These are phyloP conservation scores for Sitobion miscanthi DNA, from an alignment of 1,140 invertebrate species.

Conservation along the genomic window DNA sequence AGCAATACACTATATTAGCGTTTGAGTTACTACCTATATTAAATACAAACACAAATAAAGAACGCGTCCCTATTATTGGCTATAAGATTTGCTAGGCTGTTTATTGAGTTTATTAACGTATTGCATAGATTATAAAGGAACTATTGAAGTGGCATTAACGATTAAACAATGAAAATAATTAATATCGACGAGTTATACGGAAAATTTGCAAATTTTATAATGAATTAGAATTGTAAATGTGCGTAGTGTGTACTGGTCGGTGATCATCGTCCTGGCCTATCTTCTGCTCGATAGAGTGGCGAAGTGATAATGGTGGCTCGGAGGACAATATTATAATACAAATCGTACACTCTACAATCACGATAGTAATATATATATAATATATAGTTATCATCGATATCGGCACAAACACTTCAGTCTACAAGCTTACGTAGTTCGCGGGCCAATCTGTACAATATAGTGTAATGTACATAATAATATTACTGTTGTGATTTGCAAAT, in stretches of 20 bases:
- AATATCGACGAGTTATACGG: not conserved
- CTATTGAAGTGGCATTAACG: not conserved
- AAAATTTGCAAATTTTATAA: not conserved
- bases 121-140: not conserved
- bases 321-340: not conserved
- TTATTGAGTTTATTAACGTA: not conserved
- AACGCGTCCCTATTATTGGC: not conserved
- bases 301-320: too few species aligned
- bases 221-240: not conserved
- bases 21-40: not conserved
- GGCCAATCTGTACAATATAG: not conserved
- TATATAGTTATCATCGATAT: not conserved
- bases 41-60: not conserved
- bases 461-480: not conserved
- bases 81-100: not conserved
- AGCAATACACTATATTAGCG: too few species aligned
- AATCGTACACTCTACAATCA: not conserved
- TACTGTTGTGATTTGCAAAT: not conserved
- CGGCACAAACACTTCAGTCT: not conserved
- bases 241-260: not conserved
- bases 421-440: not conserved
- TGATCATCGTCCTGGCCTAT: not conserved
- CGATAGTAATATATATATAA: not conserved
- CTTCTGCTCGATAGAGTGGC: not conserved
- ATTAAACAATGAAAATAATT: not conserved